These are phyloP conservation scores for Terrapene triunguis DNA, from an alignment of 2,113 vertebrate species.

Conservation along the genomic window DNA sequence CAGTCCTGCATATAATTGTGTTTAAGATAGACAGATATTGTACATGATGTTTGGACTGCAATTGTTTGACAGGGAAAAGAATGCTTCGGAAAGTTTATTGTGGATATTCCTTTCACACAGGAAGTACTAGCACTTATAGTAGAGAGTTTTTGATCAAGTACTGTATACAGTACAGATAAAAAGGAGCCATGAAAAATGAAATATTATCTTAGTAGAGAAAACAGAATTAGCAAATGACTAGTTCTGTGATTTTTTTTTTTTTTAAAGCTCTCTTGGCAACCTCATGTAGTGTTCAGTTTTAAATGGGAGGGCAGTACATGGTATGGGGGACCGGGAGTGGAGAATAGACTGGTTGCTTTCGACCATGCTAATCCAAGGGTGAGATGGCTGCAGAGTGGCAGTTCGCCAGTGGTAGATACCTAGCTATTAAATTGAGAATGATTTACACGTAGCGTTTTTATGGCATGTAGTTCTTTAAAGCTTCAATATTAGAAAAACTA, in stretches of 20 bases:
- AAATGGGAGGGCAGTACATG: constrained; percentile 32
- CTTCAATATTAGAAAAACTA: background rate
- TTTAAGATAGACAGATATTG: background rate
- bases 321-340: background rate
- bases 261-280: background rate
- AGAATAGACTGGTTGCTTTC: constrained; percentile 26
- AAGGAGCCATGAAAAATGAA: background rate
- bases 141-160: background rate
- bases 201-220: background rate
- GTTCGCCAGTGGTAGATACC: background rate
- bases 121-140: background rate
- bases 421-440: constrained; percentile 35
- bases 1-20: background rate
- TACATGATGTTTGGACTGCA: background rate
- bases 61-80: background rate
- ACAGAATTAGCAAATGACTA: background rate
- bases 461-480: constrained; percentile 14
- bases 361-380: background rate
- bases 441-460: constrained; percentile 41
- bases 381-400: background rate
- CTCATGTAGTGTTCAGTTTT: constrained; percentile 47
- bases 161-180: background rate
- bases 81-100: background rate
- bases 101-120: background rate
- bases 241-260: background rate